Base-by-base conservation (phyloP, 2,888 invertebrate genomes). In the Ormyrus thymus region DNA sequence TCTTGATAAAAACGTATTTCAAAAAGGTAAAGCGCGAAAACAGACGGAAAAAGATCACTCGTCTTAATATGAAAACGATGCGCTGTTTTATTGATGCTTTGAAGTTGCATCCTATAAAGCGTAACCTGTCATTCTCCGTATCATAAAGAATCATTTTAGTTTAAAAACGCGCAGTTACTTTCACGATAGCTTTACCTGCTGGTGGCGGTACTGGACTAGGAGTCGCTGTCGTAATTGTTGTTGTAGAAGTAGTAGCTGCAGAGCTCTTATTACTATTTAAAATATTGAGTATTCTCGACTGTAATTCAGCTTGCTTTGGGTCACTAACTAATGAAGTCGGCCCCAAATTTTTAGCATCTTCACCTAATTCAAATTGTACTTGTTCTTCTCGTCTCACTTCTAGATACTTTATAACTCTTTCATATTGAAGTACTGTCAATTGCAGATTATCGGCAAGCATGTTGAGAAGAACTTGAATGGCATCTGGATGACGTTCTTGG, bases 381-480 rank as follows among this genome's bases (percentile, higher is more conserved):
- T 96, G 96, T 64, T 94, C 91, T 83, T 95, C 94, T 53, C 94
- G 92, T 79, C 94, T 93, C 83, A 95, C 94, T 91, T 95, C 92
- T 51, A 96, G 90, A 87, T 95, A 95, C 74, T 92, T 91, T 70
- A 97, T 92, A 10, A 97, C 91, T 82, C 94, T 93, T 84, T 97
- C 96, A 83, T 96, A 96, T 88, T 97, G 96, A 15, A 94, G 87
- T 0, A 94, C 94, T 0, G 95, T 95, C 59, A 97, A 90, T 11
- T 94, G 93, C 70, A 95, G 93, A 85, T 96, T 97, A 86, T 97
- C 96, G 0, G 96, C 95, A 61, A 98, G 90, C 86, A 97, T 93
- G 78, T 96, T 96, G 2, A 98, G 90, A 56, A 89, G 83, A 61
- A 90, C 88, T 83, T 90, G 89, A 79, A 90, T 86, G 9, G 90